Conservation (phyloP, 1,140 invertebrate genomes). For the Aethina tumida region DNA sequence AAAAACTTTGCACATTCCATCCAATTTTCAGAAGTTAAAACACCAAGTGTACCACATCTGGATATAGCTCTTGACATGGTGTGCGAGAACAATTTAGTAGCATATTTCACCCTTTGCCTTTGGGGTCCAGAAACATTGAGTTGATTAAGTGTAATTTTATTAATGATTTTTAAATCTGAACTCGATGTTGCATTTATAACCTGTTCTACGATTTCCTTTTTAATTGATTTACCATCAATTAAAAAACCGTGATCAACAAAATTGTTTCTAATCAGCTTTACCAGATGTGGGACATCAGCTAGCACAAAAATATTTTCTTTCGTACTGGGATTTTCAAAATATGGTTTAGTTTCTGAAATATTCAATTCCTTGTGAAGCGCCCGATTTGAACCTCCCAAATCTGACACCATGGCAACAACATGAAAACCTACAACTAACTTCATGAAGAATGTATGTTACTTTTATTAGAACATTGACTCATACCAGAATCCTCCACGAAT, state of each 20-base stretch:
- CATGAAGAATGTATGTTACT: constrained; percentile 2
- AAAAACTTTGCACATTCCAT: constrained; percentile 11
- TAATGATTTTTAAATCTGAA: constrained; percentile 11
- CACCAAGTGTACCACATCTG: constrained; percentile 7
- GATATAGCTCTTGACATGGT: constrained; percentile 5
- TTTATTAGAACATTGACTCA: too few species aligned
- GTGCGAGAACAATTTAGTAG: constrained; percentile 9
- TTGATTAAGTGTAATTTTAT: too few species aligned
- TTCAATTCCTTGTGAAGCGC: constrained; percentile 14
- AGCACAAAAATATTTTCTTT: constrained; percentile 11
- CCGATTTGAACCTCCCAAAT: constrained; percentile 26
- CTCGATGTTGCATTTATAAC: constrained; percentile 6
- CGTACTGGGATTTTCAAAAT: constrained; percentile 18
- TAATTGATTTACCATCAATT: constrained; percentile 14
- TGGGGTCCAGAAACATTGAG: constrained; percentile 1
- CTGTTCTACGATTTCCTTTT: constrained; percentile 12
- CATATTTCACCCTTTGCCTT: constrained; percentile 7
- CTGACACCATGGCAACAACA: constrained; percentile 21
- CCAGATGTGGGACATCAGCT: constrained; percentile 20
- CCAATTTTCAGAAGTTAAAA: constrained; percentile 3
- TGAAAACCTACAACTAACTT: constrained; percentile 10
- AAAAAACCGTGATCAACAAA: constrained; percentile 25
- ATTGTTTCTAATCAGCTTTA: constrained; percentile 25
- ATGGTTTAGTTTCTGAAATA: constrained; percentile 9
- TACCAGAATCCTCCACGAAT: constrained; percentile 10